Conservation (phyloP, 2,113 vertebrate species). For the Erythrocercus mccallii region DNA sequence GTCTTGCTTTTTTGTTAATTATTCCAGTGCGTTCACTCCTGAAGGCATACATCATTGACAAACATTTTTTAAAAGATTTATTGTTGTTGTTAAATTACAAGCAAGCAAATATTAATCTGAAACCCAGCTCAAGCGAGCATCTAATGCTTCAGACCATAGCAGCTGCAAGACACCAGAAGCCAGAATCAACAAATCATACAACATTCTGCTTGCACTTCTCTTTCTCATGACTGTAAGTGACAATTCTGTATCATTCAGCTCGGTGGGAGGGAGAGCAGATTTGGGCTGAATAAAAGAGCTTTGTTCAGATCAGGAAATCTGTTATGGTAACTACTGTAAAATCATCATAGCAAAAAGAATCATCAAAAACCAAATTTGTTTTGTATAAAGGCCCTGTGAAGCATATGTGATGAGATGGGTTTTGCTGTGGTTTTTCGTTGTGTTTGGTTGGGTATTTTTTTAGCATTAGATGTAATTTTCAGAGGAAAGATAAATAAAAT, state of each 20-base stretch:
- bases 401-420: not conserved
- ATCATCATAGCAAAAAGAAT: not conserved
- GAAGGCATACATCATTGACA: not conserved
- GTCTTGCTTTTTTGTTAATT: not conserved
- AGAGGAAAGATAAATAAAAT: not conserved
- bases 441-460: not conserved
- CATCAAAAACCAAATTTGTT: not conserved
- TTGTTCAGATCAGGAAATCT: conserved; percentile 8
- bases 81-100: not conserved
- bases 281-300: not conserved
- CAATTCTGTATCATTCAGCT: not conserved
- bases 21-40: not conserved
- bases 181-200: not conserved
- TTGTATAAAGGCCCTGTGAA: not conserved
- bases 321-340: not conserved
- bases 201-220: not conserved
- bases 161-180: conserved; percentile 15
- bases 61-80: not conserved
- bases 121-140: not conserved
- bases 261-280: not conserved
- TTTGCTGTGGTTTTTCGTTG: not conserved
- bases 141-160: not conserved
- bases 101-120: not conserved
- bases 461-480: not conserved
- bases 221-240: not conserved